Evolutionary conservation across 2,888 invertebrate species (phyloP), one percentile per base, ranked within the genome.

Genomic region (Drosophila limbata): DNA sequence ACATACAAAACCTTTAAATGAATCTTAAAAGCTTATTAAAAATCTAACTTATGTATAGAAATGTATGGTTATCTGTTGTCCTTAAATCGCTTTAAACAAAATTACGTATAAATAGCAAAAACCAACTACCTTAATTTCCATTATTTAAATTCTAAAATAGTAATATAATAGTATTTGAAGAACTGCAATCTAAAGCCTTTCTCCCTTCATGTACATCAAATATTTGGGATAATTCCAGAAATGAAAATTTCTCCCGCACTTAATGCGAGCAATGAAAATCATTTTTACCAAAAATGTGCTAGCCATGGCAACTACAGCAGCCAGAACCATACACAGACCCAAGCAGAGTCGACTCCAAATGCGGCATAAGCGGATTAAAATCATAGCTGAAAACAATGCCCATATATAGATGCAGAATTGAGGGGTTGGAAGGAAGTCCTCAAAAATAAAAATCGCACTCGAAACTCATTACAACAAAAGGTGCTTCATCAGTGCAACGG

Each of bases 381-480:
- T 73, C 79, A 68, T 52, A 21, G 8, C 45, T 17, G 50, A 70
- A 11, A 35, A 35, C 21, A 33, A 56, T 11, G 21, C 6, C 6
- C 11, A 21, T 39, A 37, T 25, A 37, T 19, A 28, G 44, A 31
- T 33, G 25, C 33, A 21, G 35, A 5, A 13, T 35, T 0, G 31
- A 11, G 47, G 47, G 11, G 13, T 35, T 40, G 63, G 40, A 33
- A 55, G 39, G 61, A 66, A 65, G 56, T 60, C 73, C 76, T 75
- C 60, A 73, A 74, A 78, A 68, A 60, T 50, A 56, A 55, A 74
- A 82, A 72, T 89, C 70, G 72, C 89, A 88, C 86, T 86, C 72
- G 71, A 86, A 86, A 88, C 86, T 86, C 86, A 86, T 86, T 89
- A 89, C 86, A 88, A 86, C 89, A 86, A 86, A 86, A 88, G 89